Evolutionary conservation across 2,888 invertebrate species (phyloP).

Genomic region (Drosophila ezoana): DNA sequence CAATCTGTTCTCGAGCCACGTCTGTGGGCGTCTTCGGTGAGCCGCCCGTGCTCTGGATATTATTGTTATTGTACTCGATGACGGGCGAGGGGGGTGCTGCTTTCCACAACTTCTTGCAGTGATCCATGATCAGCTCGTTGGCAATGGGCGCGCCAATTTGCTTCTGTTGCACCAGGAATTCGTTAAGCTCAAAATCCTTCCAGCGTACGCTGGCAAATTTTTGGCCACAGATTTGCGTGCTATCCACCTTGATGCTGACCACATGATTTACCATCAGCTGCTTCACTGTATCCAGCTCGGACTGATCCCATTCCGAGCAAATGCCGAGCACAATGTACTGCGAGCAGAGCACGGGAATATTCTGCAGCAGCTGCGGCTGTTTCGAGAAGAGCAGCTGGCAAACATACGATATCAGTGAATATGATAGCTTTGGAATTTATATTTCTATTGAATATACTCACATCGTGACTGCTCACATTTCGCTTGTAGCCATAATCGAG

Average conservation of each 20-base stretch:
- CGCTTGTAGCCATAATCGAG: constrained; percentile 90
- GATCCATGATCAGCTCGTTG: constrained; percentile 80
- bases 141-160: constrained; percentile 81
- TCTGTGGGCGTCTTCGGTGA: constrained; percentile 62
- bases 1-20: constrained; percentile 72
- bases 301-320: constrained; percentile 80
- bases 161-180: constrained; percentile 82
- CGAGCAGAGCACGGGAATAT: constrained; percentile 77
- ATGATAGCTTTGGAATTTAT: neutral
- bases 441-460: constrained; percentile 76
- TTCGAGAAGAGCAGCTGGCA: constrained; percentile 81
- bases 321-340: constrained; percentile 82
- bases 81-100: constrained; percentile 44
- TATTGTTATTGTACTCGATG: constrained; percentile 61
- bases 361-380: constrained; percentile 75
- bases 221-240: constrained; percentile 72
- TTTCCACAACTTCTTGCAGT: constrained; percentile 81
- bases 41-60: constrained; percentile 40
- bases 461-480: constrained; percentile 86
- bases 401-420: constrained; percentile 23
- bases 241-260: constrained; percentile 72
- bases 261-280: constrained; percentile 75
- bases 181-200: constrained; percentile 82
- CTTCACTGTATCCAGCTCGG: constrained; percentile 74
- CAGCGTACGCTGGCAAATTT: constrained; percentile 83